Evolutionary conservation across 2,113 vertebrate genomes (phyloP), one percentile per base, ranked within the genome.

Genomic region (Grammomys dolichurus): DNA sequence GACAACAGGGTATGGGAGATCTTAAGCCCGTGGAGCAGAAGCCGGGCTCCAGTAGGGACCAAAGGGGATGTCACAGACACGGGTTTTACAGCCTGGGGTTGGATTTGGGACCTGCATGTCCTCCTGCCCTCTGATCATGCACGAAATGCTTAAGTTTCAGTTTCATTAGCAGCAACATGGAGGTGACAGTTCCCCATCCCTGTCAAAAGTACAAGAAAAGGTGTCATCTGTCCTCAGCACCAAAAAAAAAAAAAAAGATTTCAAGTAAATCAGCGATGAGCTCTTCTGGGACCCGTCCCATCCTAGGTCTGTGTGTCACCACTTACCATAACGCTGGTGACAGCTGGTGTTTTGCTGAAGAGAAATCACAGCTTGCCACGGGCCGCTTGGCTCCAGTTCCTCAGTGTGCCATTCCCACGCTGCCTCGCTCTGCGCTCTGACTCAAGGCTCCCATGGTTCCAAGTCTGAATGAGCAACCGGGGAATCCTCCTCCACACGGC

Each of bases 311-410:
- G 2, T 5, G 13, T 48, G 73, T 58, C 5, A 76, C 91, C 77
- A 0, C 56, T 28, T 26, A 31, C 17, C 6, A 19, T 3, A 19
- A 8, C 0, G 26, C 65, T 12, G 0, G 60, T 4, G 92, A 63
- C 96, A 95, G 97, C 96, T 92, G 97, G 84, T 92, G 93, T 92
- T 96, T 90, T 76, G 93, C 92, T 69, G 76, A 40, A 63, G 43
- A 3, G 70, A 72, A 92, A 77, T 93, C 97, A 63, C 97, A 86
- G 96, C 92, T 97, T 90, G 92, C 92, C 0, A 1, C 1, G 58
- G 58, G 92, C 86, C 5, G 11, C 82, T 46, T 26, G 92, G 92
- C 96, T 93, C 87, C 1, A 0, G 1, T 56, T 51, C 93, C n/a
- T 31, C 40, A 31, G 40, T 9, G 46, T 0, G 24, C 63, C 10